Base-by-base conservation (phyloP, 2,888 invertebrate genomes). In the Catotricha subobsoleta region DNA sequence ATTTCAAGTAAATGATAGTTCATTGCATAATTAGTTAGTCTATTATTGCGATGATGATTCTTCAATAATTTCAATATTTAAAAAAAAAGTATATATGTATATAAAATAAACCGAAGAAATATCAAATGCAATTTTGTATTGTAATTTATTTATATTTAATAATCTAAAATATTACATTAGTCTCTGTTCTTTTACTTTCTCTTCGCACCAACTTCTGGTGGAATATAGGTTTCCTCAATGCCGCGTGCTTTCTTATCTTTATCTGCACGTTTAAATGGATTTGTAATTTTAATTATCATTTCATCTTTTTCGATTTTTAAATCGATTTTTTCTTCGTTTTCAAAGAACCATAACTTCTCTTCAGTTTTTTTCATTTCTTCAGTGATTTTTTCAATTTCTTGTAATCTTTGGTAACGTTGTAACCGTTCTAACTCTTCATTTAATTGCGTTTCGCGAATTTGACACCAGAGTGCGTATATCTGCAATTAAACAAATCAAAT, bases 271-370 rank as follows among this genome's bases (percentile, higher is more conserved):
- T 54, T 53, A 45, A 64, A 64, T 1, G 60, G 64, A 48, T 65
- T 61, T 29, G 46, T 60, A 40, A 60, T 63, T 54, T 58, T 66
- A 7, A 2, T 35, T 25, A 25, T 25, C 13, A 7, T 15, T 5
- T 21, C 12, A 15, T 36, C 76, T 55, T 59, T 69, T 52, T 74
- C 76, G 49, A 83, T 80, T 56, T 71, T 57, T 35, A 84, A 61
- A 51, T 83, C 80, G 49, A 82, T 71, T 50, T 75, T 59, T 30
- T 83, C 81, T 55, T 81, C 74, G 53, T 80, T 78, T 45, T 86
- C 80, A 62, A 87, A 87, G 71, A 80, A 87, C 78, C 78, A 78
- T 40, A 79, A 54, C 48, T 69, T 68, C 44, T 68, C 66, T 53
- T 84, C 83, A 52, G 70, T 72, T 34, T 61, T 53, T 19, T 68